Evolutionary conservation across 2,113 vertebrate genomes (phyloP).

Genomic region (Pipa parva): DNA sequence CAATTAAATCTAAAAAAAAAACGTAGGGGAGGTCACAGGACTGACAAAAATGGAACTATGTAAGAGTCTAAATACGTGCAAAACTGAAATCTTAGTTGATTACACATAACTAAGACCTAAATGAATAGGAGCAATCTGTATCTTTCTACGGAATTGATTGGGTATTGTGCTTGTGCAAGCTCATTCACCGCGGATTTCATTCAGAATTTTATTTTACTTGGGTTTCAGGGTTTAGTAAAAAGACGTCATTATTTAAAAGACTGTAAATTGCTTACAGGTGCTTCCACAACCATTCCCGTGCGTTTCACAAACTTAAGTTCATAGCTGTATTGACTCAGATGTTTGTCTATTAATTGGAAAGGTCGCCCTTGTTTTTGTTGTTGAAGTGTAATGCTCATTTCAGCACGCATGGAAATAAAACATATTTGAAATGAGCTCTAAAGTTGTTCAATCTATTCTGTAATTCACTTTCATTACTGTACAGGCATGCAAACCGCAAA

Average conservation of each 20-base stretch:
- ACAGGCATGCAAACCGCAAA: no score
- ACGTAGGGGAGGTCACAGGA: slow-evolving; percentile 3
- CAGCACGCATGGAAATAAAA: no score
- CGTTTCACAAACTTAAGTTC: not conserved
- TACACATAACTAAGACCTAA: slow-evolving; percentile 5
- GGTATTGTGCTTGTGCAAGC: slow-evolving; percentile 17
- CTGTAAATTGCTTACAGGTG: slow-evolving; percentile 35
- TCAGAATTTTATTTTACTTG: slow-evolving; percentile 18
- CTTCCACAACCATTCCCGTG: not conserved
- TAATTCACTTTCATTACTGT: no score
- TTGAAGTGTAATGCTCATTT: no score
- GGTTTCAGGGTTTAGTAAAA: slow-evolving; percentile 9
- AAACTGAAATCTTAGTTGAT: slow-evolving; percentile 6
- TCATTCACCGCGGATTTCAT: not conserved
- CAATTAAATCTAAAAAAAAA: not conserved
- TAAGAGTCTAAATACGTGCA: slow-evolving; percentile 10
- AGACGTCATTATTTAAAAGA: slow-evolving; percentile 10
- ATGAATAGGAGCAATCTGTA: slow-evolving; percentile 36
- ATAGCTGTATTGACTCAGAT: not conserved
- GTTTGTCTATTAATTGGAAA: no score
- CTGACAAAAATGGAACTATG: slow-evolving; percentile 1
- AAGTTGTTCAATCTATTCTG: no score
- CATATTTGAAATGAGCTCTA: no score
- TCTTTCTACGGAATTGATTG: slow-evolving; percentile 21
- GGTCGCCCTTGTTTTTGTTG: no score